phyloP scores from a whole-genome alignment of 2,797 vertebrate species.

The Crocodylus rhombifer region DNA sequence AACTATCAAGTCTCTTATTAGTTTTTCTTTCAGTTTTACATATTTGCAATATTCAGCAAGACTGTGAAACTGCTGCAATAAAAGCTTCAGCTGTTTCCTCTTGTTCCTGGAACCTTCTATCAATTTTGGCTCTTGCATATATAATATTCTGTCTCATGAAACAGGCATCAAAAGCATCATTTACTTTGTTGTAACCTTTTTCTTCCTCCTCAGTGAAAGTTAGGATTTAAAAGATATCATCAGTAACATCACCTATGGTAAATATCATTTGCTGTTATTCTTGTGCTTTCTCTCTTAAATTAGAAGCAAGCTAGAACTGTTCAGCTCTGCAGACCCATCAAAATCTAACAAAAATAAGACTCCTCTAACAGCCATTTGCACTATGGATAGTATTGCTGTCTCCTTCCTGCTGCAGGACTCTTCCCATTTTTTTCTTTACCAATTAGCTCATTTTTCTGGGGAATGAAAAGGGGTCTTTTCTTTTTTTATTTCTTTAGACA shows the following conservation, averaged over 20 bases:
- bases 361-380: background rate
- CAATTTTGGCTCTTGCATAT: background rate
- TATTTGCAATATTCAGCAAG: constrained; percentile 22
- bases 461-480: background rate
- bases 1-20: constrained; percentile 51
- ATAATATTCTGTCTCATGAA: background rate
- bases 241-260: background rate
- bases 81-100: background rate
- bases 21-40: background rate
- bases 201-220: background rate
- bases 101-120: background rate
- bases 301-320: background rate
- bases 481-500: background rate
- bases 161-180: background rate
- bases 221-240: background rate
- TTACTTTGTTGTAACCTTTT: background rate
- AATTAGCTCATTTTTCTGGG: background rate
- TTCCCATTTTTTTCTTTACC: background rate
- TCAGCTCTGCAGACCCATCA: background rate
- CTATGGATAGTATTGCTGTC: background rate
- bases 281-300: background rate
- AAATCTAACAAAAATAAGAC: background rate
- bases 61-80: constrained; percentile 1
- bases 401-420: background rate
- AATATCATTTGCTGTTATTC: background rate